A percentile compares a stretch with the other conserved stretches of the same genome.
phyloP scores from a whole-genome alignment of 2,797 vertebrate genomes.

The Sternarchorhynchus goeldii region DNA sequence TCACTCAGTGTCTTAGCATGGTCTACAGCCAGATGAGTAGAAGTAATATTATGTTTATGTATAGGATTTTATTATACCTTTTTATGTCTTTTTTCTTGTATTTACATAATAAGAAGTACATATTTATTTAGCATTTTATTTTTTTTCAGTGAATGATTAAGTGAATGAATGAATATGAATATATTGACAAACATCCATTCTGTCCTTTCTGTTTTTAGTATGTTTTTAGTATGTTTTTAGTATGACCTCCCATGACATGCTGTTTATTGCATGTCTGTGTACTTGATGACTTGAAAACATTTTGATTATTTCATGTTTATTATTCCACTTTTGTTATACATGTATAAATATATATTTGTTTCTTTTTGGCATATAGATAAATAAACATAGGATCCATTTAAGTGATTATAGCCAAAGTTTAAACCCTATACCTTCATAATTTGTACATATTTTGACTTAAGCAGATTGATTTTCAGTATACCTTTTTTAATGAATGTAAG shows the following conservation, averaged over 20 bases:
- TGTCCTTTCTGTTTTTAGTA: too few species aligned
- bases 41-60: not conserved
- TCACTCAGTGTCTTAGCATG: not conserved
- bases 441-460: slow-evolving; percentile 42
- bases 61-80: not conserved
- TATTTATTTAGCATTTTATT: slow-evolving; percentile 35
- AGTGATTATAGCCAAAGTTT: slow-evolving; percentile 38
- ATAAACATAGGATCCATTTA: not conserved
- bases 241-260: not conserved
- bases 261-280: not conserved
- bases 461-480: slow-evolving; percentile 11
- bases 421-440: slow-evolving; percentile 19
- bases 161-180: slow-evolving; percentile 3
- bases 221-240: too few species aligned
- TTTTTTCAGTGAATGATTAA: slow-evolving; percentile 6
- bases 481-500: not conserved
- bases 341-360: not conserved
- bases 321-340: not conserved
- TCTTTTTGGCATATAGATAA: not conserved
- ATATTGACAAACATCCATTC: not conserved
- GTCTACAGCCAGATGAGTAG: not conserved
- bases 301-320: not conserved
- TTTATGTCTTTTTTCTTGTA: slow-evolving; percentile 4
- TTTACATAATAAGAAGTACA: not conserved
- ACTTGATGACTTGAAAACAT: not conserved